Percentiles rank a stretch among this genome's conserved stretches.
These are phyloP conservation scores for Falco peregrinus DNA, from an alignment of 2,797 vertebrate genomes.

Conservation along the genomic window DNA sequence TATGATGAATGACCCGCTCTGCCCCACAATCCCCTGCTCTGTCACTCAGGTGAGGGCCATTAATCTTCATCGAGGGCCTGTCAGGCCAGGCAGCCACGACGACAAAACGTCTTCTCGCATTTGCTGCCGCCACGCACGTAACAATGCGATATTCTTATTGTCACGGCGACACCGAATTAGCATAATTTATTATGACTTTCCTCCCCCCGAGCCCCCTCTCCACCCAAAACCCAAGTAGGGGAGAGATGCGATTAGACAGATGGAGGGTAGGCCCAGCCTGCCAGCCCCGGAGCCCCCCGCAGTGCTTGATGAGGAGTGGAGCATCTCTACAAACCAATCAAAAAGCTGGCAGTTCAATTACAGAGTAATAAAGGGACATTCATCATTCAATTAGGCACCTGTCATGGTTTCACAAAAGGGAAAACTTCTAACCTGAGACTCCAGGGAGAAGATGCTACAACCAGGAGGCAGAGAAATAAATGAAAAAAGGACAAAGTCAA, in stretches of 20 bases:
- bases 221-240: conserved; percentile 80
- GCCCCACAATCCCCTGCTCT: conserved; percentile 92
- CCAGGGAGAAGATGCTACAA: conserved; percentile 82
- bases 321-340: conserved; percentile 86
- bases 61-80: conserved; percentile 97
- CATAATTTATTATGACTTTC: conserved; percentile 92
- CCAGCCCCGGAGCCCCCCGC: conserved; percentile 80
- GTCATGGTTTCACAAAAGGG: conserved; percentile 90
- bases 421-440: conserved; percentile 87
- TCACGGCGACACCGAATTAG: conserved; percentile 78
- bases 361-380: conserved; percentile 97
- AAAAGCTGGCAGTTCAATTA: conserved; percentile 92
- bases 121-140: conserved; percentile 59
- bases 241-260: conserved; percentile 91
- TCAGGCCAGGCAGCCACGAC: conserved; percentile 83
- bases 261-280: conserved; percentile 87
- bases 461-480: conserved; percentile 80
- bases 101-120: conserved; percentile 74
- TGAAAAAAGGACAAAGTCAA: conserved; percentile 83
- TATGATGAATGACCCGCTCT: conserved; percentile 98
- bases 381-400: conserved; percentile 99
- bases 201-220: conserved; percentile 64
- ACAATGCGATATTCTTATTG: conserved; percentile 80
- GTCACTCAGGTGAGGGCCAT: conserved; percentile 98
- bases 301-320: conserved; percentile 74